A percentile compares a stretch with the other conserved stretches of the same genome.
phyloP scores from a whole-genome alignment of 2,888 invertebrate genomes.

The Chesias legatella region DNA sequence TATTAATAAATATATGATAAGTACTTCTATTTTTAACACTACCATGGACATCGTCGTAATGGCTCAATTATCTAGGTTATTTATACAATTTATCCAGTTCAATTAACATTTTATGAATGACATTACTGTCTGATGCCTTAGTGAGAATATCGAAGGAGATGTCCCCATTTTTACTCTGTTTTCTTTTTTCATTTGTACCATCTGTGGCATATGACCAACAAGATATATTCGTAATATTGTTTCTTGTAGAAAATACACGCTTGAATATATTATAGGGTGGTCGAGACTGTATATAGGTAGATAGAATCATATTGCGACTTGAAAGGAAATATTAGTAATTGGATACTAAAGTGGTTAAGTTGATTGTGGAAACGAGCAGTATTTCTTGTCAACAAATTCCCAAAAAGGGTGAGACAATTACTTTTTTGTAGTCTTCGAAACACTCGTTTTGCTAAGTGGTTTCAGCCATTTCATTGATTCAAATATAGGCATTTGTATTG shows the following conservation, averaged over 20 bases:
- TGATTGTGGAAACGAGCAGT: conserved; percentile 4
- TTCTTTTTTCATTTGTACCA: conserved; percentile 15
- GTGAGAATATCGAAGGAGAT: conserved; percentile 4
- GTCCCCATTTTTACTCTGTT: conserved; percentile 12
- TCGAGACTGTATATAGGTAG: neutral
- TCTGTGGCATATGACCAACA: conserved; percentile 12
- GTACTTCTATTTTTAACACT: no score
- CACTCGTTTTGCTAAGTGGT: no score
- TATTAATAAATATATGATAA: neutral
- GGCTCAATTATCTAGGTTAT: no score
- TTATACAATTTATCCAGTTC: no score
- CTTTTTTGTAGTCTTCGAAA: no score
- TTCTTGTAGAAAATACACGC: conserved; percentile 8
- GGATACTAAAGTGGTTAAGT: conserved; percentile 5
- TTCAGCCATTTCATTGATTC: no score
- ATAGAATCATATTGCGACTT: conserved; percentile 2
- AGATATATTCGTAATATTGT: conserved; percentile 7
- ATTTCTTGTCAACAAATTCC: neutral
- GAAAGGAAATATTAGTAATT: conserved; percentile 14
- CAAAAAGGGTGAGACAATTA: no score
- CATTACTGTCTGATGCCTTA: conserved; percentile 9
- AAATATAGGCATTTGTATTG: no score
- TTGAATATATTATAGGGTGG: conserved; percentile 9
- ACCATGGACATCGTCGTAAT: no score
- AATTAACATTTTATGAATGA: conserved; percentile 19